Evolutionary conservation across 2,113 vertebrate species (phyloP), one percentile per base, ranked within the genome.

Genomic region (Fregata magnificens): DNA sequence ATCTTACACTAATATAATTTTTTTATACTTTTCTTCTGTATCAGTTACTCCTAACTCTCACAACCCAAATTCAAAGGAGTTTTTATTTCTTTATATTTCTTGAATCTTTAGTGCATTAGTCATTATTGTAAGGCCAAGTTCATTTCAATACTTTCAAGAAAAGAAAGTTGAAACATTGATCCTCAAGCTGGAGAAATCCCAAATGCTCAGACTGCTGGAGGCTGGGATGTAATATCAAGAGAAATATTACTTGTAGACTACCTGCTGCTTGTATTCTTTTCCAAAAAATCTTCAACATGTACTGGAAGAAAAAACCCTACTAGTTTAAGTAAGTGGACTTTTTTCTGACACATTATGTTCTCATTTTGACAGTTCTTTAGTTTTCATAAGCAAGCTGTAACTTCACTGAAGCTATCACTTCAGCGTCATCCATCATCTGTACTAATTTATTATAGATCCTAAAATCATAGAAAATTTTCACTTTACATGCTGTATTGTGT

Each of bases 391-490:
- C 32, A 53, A 76, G 4, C 6, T 70, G 10, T 58, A 76, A 32
- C 28, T 80, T 69, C 20, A 56, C 32, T 19, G 36, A 81, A 74
- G 19, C 19, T 53, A 16, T 29, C 5, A 3, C 6, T 89, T 78
- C 13, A 45, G 4, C 0, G 0, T 82, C 4, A 65, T 55, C 24
- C 13, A 50, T 63, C 16, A 50, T 40, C 17, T 42, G 9, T 7
- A 55, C 18, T 69, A 50, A 66, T 58, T 62, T 45, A 50, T 66
- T 38, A 34, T 5, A 47, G 5, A 70, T 42, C 40, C 38, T 61
- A 55, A 87, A 86, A 82, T 59, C 6, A 62, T 7, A 62, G 6
- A 36, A 74, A 6, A 55, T 36, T 29, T 83, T 77, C 11, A 40
- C 7, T 74, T 71, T 26, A 31, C 24, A 42, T 4, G 3, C 3